Evolutionary conservation across 2,113 vertebrate species (phyloP), one percentile per base, ranked within the genome.

Genomic region (Malurus alboscapulatus): DNA sequence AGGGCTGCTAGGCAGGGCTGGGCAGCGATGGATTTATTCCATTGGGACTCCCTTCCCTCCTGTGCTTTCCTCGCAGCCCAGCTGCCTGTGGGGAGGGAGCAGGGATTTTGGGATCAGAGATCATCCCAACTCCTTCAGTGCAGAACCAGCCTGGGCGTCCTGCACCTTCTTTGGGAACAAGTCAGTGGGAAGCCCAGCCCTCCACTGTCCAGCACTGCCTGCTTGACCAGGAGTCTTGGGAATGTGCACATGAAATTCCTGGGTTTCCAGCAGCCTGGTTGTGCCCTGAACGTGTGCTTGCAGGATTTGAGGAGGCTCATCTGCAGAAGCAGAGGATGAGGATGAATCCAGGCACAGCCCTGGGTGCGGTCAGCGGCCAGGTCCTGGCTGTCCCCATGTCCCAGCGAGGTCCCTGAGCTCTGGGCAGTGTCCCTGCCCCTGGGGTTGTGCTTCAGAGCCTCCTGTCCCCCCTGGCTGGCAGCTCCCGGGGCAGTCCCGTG

Each of bases 401-500:
- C 90, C 78, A n/a, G 53, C 0, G 1, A 57, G 67, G 61, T 87
- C 77, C 75, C 88, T 50, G 62, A 63, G 88, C 91, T 34, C 66
- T 7, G 18, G 34, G 55, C 54, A 34, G 66, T 17, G 68, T 71
- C 88, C 50, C 75, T 88, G 59, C 18, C 47, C 14, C 3, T 9
- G 73, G 82, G 80, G 9, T 32, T 88, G 44, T 10, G 4, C 47
- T 32, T 95, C 83, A 95, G 63, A 86, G 58, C 78, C 74, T 95
- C 89, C 96, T 96, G 38, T 94, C 92, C 57, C 91, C 97, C 45
- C 95, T 96, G 59, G 94, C 88, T 74, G 94, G 96, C 3, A 47
- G 92, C 45, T 95, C 96, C 13, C 24, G 87, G 32, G 93, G 94
- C 38, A 68, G 80, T 22, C 40, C 94, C 16, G 13, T 65, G 3